Evolutionary conservation across 2,113 vertebrate species (phyloP), one percentile per base, ranked within the genome.

Genomic region (Lampris megalopsis): DNA sequence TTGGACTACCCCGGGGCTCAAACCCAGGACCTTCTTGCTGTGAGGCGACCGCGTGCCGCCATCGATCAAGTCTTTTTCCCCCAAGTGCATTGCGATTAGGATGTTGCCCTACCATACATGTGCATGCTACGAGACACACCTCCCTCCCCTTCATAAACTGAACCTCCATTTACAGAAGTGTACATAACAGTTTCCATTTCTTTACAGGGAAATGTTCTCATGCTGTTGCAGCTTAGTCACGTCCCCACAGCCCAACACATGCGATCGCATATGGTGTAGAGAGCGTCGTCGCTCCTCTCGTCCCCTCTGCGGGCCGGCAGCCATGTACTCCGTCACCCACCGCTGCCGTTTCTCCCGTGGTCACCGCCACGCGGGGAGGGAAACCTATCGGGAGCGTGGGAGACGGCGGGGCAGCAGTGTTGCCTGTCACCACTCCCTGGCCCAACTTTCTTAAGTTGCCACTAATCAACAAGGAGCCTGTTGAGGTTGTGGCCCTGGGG

Each of bases 391-490:
- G 24, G 24, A 48, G 45, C 77, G 79, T 0, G 4, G 43, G 69
- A 68, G 47, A 80, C 50, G 57, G 71, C 68, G 76, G 48, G 71
- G 75, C 42, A 57, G 63, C 80, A 73, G 71, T 41, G 8, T 49
- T 73, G 62, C 58, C 76, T 82, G 74, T 81, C 81, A 84, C 66
- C 68, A 66, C 64, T 74, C 41, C 79, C 77, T 54, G 75, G 58
- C 79, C 77, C 81, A 89, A 78, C 81, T 91, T 91, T 91, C 90
- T 93, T 90, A 92, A 92, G 86, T 90, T 85, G 87, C 84, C 80
- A 79, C 88, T 93, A 93, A 93, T 94, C 91, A 94, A 92, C 90
- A 90, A 87, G 88, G 82, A 68, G 86, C 65, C 90, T 88, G 86
- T 83, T 69, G 85, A 91, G 90, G 85, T 77, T 90, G 75, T 69